Base-by-base conservation (phyloP, 2,113 vertebrate genomes). In the Semicossyphus pulcher region DNA sequence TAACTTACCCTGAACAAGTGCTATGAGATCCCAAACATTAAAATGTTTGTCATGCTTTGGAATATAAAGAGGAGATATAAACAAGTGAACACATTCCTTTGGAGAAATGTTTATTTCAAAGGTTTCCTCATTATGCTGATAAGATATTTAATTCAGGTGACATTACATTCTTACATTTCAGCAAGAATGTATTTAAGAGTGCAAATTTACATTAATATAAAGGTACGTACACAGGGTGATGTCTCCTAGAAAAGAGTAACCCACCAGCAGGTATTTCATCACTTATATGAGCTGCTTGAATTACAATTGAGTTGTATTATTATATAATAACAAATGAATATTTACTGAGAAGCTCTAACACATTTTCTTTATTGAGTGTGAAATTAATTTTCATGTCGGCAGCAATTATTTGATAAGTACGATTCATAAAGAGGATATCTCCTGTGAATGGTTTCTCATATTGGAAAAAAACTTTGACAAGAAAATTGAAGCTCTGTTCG, bases 381-480 rank as follows among this genome's bases (percentile, higher is more conserved):
- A 64, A 75, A 58, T 26, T 10, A 4, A 53, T 56, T 45, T 49
- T 29, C 10, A 8, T 47, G 15, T 48, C 60, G 44, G 59, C 15
- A 31, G 31, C 25, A 59, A 70, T 62, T 29, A 69, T 36, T 45
- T 68, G 48, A 67, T 61, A 51, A 54, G 14, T 29, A 34, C 62
- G 36, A 52, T 26, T 66, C n/a, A 58, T 21, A 52, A 58, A 29
- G 61, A 26, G 9, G n/a, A 72, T 29, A 25, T 83, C 36, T 76
- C 25, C 39, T 2, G 4, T 10, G 7, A 45, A 70, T 7, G 11
- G 32, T 36, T 56, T 66, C 26, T 80, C 42, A 60, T 53, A 53
- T 69, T 42, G 34, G 0, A 41, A 34, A 3, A 21, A 26, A n/a
- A n/a, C n/a, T n/a, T n/a, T n/a, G n/a, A n/a, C n/a, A n/a, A n/a